Conservation (phyloP, 2,797 vertebrate species). For the Antennarius maculatus region DNA sequence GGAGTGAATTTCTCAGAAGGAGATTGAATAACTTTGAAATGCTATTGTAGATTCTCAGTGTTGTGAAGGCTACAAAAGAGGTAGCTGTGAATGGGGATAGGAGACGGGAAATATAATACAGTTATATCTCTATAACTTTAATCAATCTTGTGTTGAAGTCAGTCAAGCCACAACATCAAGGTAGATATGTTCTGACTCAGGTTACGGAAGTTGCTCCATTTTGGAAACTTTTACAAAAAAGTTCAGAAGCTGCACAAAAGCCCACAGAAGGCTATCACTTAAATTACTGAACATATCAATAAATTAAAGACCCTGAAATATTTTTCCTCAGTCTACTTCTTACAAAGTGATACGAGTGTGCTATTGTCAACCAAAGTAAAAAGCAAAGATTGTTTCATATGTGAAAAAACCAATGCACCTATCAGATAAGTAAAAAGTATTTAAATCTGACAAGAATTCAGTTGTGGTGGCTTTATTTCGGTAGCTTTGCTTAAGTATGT, state of each 20-base stretch:
- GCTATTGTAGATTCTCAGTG: background rate
- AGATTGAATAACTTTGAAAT: background rate
- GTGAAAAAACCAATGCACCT: background rate
- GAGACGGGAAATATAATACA: conserved; percentile 12
- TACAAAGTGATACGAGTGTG: background rate
- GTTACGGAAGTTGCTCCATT: conserved; percentile 10
- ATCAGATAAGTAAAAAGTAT: background rate
- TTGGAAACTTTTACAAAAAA: conserved; percentile 1
- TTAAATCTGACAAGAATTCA: background rate
- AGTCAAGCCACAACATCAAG: conserved; percentile 19
- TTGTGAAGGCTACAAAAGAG: background rate
- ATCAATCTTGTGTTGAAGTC: conserved; percentile 15
- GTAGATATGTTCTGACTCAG: conserved; percentile 15
- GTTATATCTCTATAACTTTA: conserved; percentile 12
- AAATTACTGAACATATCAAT: background rate
- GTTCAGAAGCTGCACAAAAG: background rate
- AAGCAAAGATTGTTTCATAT: background rate
- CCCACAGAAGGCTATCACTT: background rate
- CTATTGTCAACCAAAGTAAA: background rate
- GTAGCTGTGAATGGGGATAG: background rate
- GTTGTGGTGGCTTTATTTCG: background rate
- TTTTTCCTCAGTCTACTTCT: background rate
- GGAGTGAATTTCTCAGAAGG: conserved; percentile 7
- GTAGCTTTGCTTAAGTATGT: background rate
- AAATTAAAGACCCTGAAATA: background rate